Conservation (phyloP, 2,797 vertebrate species). For the Rhadinocentrus ornatus region DNA sequence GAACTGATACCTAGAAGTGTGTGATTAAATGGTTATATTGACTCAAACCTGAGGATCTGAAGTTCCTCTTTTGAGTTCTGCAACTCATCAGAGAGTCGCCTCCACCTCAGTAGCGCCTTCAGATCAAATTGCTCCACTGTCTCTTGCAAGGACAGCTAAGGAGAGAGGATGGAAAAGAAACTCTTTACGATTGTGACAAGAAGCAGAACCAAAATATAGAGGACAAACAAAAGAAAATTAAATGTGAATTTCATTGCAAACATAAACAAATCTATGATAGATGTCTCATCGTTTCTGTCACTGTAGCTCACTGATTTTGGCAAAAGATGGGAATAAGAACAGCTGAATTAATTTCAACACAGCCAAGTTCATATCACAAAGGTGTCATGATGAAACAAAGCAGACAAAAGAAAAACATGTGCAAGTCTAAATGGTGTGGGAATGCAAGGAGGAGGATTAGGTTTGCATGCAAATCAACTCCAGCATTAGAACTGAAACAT, state of each 20-base stretch:
- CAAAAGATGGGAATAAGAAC: constrained; percentile 10
- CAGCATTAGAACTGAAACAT: constrained; percentile 29
- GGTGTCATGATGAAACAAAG: constrained; percentile 28
- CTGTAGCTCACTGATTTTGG: constrained; percentile 28
- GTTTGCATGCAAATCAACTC: constrained; percentile 34
- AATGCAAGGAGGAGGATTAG: constrained; percentile 47
- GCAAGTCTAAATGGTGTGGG: constrained; percentile 50
- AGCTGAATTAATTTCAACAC: constrained; percentile 7
- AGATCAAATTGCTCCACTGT: constrained; percentile 85
- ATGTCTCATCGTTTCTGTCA: neutral
- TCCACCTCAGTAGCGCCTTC: constrained; percentile 91
- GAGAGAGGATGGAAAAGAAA: constrained; percentile 14
- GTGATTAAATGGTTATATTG: neutral
- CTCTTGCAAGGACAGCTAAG: constrained; percentile 83
- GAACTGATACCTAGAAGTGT: neutral
- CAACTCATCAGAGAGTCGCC: constrained; percentile 89
- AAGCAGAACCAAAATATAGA: neutral
- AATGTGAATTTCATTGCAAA: constrained; percentile 10
- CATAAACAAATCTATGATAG: neutral
- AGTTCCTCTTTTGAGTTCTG: constrained; percentile 90
- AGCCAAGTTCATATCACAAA: constrained; percentile 36
- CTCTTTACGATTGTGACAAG: constrained; percentile 1
- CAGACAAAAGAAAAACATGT: constrained; percentile 51
- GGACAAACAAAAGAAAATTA: neutral
- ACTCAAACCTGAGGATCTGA: constrained; percentile 90